A percentile compares a stretch with the other conserved stretches of the same genome.
Conservation (phyloP, 2,113 vertebrate genomes). For the Eptesicus fuscus region DNA sequence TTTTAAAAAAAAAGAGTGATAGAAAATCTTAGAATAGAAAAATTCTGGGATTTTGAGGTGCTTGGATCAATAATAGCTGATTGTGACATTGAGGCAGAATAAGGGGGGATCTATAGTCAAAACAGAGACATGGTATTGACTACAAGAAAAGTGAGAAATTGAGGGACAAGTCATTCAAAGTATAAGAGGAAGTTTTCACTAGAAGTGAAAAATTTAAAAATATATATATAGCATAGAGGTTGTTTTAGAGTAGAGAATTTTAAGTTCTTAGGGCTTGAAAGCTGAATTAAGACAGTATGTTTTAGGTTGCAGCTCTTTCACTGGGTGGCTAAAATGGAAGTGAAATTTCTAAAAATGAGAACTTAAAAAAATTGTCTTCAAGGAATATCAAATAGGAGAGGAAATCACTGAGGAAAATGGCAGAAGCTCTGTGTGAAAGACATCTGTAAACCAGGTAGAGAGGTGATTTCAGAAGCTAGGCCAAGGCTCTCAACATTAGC, state of each 20-base stretch:
- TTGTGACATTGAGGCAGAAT: not conserved
- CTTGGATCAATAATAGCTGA: not conserved
- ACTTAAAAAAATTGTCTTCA: not conserved
- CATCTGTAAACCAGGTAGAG: not conserved
- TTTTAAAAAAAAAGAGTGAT: no score
- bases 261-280: not conserved
- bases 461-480: not conserved
- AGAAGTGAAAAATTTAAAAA: not conserved
- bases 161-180: not conserved
- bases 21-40: not conserved
- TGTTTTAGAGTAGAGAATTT: not conserved
- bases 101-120: not conserved
- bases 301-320: not conserved
- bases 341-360: not conserved
- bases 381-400: not conserved
- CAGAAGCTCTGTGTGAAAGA: not conserved
- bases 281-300: not conserved
- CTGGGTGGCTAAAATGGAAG: not conserved
- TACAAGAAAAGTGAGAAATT: not conserved
- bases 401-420: not conserved
- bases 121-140: not conserved
- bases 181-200: not conserved
- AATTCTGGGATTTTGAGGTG: not conserved
- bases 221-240: not conserved
- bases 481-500: rapidly evolving